A percentile compares a stretch with the other conserved stretches of the same genome.
Evolutionary conservation across 2,888 invertebrate species (phyloP).

Genomic region (Tigriopus californicus): DNA sequence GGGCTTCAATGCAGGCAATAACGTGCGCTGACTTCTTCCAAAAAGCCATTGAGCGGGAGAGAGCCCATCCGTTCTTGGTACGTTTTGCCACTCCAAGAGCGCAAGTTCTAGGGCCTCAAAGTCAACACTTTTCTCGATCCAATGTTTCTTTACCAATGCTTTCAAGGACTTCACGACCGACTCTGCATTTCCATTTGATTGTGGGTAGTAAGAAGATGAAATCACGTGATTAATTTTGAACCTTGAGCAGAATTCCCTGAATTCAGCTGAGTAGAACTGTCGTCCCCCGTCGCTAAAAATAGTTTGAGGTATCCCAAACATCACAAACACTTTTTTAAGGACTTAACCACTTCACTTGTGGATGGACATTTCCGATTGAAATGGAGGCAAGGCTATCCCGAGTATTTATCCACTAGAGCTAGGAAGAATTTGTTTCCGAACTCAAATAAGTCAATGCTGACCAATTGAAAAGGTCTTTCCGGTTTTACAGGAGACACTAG

Average conservation of each 20-base stretch:
- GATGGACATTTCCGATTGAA: neutral
- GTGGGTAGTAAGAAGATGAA: too few relatives aligned
- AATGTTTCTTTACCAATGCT: too few relatives aligned
- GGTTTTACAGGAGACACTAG: neutral
- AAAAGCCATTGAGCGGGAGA: too few relatives aligned
- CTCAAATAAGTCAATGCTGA: neutral
- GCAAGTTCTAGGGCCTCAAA: too few relatives aligned
- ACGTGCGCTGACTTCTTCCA: too few relatives aligned
- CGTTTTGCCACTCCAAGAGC: too few relatives aligned
- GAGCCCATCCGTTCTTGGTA: too few relatives aligned
- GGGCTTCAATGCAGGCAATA: too few relatives aligned
- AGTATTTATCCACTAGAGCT: neutral
- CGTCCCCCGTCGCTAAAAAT: neutral
- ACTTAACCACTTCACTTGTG: neutral
- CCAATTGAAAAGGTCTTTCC: neutral
- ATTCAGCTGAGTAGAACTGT: neutral
- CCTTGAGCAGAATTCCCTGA: neutral
- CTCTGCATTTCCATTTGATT: too few relatives aligned
- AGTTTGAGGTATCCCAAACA: neutral
- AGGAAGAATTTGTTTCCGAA: neutral
- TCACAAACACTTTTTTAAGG: neutral
- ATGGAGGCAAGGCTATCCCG: constrained; percentile 2
- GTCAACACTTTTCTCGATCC: too few relatives aligned
- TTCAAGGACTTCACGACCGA: too few relatives aligned
- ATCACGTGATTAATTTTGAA: too few relatives aligned